phyloP scores from a whole-genome alignment of 2,888 invertebrate species.

The Dicranocentrus wangi region DNA sequence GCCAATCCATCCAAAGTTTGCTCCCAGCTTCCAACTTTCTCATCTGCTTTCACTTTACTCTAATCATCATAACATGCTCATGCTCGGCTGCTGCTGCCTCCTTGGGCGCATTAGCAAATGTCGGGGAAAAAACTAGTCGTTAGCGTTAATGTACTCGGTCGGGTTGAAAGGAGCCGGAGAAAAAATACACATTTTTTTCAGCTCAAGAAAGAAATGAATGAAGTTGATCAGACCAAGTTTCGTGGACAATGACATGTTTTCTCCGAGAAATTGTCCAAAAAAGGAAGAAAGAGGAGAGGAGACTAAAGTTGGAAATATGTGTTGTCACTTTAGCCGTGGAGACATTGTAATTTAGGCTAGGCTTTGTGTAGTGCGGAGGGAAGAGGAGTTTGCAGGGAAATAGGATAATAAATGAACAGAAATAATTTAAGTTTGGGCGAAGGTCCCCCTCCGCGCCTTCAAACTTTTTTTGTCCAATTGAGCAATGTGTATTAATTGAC shows the following conservation, averaged over 20 bases:
- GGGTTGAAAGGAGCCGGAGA: not conserved
- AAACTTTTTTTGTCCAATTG: not conserved
- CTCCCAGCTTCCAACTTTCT: not conserved
- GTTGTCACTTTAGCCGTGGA: too few relatives aligned
- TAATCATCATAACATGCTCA: not conserved
- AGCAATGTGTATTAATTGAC: slow-evolving; percentile 23
- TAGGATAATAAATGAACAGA: slow-evolving; percentile 2
- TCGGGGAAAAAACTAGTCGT: slow-evolving; percentile 15
- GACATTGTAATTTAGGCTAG: too few relatives aligned
- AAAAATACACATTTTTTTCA: too few relatives aligned
- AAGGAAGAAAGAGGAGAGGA: not conserved
- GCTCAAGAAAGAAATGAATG: not conserved
- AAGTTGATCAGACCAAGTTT: not conserved
- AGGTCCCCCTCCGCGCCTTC: not conserved
- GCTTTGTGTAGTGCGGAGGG: too few relatives aligned
- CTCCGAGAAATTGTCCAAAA: not conserved
- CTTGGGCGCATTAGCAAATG: not conserved
- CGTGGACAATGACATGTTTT: not conserved
- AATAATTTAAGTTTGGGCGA: not conserved
- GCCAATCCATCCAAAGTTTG: not conserved
- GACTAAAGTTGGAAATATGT: too few relatives aligned
- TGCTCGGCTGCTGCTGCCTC: too few relatives aligned
- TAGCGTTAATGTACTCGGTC: not conserved
- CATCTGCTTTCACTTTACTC: slow-evolving; percentile 1
- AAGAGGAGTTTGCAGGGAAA: too few relatives aligned